These are phyloP conservation scores for Pangasius djambal DNA, from an alignment of 2,797 vertebrate species.

Conservation along the genomic window DNA sequence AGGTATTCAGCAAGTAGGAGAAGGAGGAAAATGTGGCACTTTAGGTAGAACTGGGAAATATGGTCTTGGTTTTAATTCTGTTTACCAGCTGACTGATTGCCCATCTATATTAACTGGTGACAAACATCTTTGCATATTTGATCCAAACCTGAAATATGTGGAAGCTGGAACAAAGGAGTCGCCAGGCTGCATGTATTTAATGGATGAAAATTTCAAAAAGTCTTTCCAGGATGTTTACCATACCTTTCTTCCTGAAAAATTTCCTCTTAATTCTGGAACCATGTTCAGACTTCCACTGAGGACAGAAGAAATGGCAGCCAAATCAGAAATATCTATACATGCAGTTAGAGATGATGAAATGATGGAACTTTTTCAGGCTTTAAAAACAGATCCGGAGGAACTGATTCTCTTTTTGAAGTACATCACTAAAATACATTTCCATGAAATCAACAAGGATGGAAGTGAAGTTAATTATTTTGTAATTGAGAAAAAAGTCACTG, in stretches of 20 bases:
- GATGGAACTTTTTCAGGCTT: constrained; percentile 56
- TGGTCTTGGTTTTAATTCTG: constrained; percentile 83
- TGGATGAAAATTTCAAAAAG: constrained; percentile 72
- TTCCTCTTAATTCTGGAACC: constrained; percentile 77
- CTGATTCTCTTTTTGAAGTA: constrained; percentile 81
- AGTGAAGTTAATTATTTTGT: constrained; percentile 48
- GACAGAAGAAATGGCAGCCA: constrained; percentile 62
- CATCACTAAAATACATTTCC: constrained; percentile 72
- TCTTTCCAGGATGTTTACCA: constrained; percentile 78
- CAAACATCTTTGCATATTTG: constrained; percentile 78
- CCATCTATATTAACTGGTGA: constrained; percentile 83
- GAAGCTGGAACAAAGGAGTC: constrained; percentile 62
- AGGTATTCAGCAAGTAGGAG: constrained; percentile 83
- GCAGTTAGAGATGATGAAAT: constrained; percentile 69
- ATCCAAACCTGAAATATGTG: constrained; percentile 77
- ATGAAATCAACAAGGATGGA: constrained; percentile 61
- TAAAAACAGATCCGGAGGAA: constrained; percentile 74
- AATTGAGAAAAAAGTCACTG: constrained; percentile 68
- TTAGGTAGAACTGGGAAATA: constrained; percentile 81
- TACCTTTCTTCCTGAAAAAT: constrained; percentile 79
- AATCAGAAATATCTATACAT: constrained; percentile 72
- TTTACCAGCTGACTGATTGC: constrained; percentile 86
- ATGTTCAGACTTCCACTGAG: constrained; percentile 84
- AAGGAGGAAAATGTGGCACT: constrained; percentile 76
- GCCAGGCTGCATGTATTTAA: constrained; percentile 73